Conservation (phyloP, 2,797 vertebrate genomes). For the Xenopus petersii region DNA sequence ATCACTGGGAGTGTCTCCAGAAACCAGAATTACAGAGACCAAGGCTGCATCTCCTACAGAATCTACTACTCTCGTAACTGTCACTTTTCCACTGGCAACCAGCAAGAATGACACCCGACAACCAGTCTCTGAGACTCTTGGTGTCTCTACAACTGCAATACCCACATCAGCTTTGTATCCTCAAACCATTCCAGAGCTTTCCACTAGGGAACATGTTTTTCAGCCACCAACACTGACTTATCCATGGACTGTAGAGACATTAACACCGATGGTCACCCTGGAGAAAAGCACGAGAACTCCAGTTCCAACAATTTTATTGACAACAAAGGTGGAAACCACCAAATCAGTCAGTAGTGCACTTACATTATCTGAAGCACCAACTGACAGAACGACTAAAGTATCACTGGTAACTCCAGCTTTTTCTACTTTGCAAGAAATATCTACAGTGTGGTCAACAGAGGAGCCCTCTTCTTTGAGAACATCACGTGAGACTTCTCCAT, state of each 20-base stretch:
- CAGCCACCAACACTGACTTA: constrained; percentile 39
- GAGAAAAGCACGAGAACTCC: background rate
- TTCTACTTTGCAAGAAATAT: background rate
- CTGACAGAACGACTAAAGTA: background rate
- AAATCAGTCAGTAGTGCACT: constrained; percentile 38
- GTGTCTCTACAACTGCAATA: constrained; percentile 26
- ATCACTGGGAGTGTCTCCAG: constrained; percentile 29
- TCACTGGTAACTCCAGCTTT: background rate
- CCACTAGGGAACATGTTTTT: constrained; percentile 14
- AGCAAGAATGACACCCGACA: constrained; percentile 34
- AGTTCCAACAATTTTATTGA: constrained; percentile 33
- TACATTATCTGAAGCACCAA: constrained; percentile 27
- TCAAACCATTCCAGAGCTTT: constrained; percentile 30
- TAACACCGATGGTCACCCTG: background rate
- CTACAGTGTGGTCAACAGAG: background rate
- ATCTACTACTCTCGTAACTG: background rate
- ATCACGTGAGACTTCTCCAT: constrained; percentile 42
- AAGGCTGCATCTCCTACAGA: constrained; percentile 7
- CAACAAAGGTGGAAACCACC: constrained; percentile 38
- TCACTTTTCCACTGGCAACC: constrained; percentile 24
- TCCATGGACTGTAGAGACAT: constrained; percentile 11
- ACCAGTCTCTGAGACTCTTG: constrained; percentile 22
- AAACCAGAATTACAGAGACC: constrained; percentile 26
- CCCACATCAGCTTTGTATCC: constrained; percentile 13
- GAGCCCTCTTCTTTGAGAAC: constrained; percentile 31